phyloP scores from a whole-genome alignment of 1,140 invertebrate genomes.

The Bombus waltoni region DNA sequence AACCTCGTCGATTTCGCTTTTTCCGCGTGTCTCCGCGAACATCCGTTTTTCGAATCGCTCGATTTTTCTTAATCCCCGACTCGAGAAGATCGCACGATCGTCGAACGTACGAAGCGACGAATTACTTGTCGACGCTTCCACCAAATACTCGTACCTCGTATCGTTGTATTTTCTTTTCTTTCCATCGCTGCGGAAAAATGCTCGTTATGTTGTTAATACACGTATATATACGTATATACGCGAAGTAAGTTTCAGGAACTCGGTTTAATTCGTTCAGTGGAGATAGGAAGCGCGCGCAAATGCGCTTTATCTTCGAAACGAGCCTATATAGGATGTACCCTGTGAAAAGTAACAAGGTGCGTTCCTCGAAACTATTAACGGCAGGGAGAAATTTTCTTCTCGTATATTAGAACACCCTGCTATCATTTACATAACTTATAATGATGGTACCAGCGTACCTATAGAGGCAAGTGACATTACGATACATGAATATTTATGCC shows the following conservation, averaged over 20 bases:
- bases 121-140: too few relatives aligned
- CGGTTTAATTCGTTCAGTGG: background rate
- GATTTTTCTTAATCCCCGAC: too few relatives aligned
- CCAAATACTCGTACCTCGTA: too few relatives aligned
- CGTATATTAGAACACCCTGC: background rate
- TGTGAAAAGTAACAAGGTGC: background rate
- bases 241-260: too few relatives aligned
- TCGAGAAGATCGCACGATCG: rapidly evolving
- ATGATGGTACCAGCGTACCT: background rate
- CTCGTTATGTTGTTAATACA: rapidly evolving
- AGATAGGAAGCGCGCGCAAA: background rate
- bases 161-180: too few relatives aligned
- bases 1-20: too few relatives aligned
- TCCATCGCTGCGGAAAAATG: rapidly evolving
- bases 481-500: constrained; percentile 7
- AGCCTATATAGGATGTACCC: background rate
- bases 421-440: background rate
- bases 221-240: too few relatives aligned
- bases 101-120: too few relatives aligned
- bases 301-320: background rate
- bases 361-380: constrained; percentile 4
- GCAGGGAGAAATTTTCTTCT: background rate
- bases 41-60: too few relatives aligned
- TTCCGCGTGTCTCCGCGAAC: too few relatives aligned
- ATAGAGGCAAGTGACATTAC: background rate